Conservation (phyloP, 2,113 vertebrate genomes). For the human region GRCh38 chr12:62576001-62576500, state of each 20-base stretch:
- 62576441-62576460: conserved; percentile 16
- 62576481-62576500: neutral
- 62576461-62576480: neutral
- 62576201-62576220: neutral
- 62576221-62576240: neutral
- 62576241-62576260: neutral
- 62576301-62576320: neutral
- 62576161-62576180: neutral
- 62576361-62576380: neutral
- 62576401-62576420: conserved; percentile 8
- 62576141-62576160: neutral
- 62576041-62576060: neutral
- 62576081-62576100: neutral
- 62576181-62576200: neutral
- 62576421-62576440: neutral
- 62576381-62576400: neutral
- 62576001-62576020: conserved; percentile 5
- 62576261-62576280: neutral
- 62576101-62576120: neutral
- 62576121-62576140: neutral
- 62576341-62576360: neutral
- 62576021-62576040: neutral
- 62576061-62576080: neutral
- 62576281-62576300: neutral
- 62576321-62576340: neutral